A percentile compares a stretch with the other conserved stretches of the same genome.
These are phyloP conservation scores for Coranthus polyacanthus DNA, from an alignment of 2,797 vertebrate genomes.

Conservation along the genomic window DNA sequence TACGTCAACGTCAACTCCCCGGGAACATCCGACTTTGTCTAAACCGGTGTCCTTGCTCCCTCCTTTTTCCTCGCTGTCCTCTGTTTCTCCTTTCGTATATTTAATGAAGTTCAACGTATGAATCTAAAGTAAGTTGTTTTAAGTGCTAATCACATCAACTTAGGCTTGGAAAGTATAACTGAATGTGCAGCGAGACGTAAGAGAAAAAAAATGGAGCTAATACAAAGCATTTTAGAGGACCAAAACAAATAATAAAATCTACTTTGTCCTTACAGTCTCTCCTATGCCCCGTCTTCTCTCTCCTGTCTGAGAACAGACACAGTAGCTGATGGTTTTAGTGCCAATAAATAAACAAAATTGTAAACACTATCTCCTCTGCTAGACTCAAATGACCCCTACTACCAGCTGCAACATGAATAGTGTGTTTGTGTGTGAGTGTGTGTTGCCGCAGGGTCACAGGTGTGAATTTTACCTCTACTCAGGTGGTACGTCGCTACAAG, in stretches of 20 bases:
- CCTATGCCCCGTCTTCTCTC: constrained; percentile 4
- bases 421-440: constrained; percentile 29
- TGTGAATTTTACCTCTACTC: constrained; percentile 57
- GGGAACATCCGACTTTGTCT: constrained; percentile 47
- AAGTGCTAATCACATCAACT: constrained; percentile 47
- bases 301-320: neutral
- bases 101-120: constrained; percentile 25
- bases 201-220: constrained; percentile 29
- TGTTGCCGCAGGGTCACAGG: constrained; percentile 62
- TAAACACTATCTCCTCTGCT: constrained; percentile 13
- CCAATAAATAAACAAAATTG: constrained; percentile 46
- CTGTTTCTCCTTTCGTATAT: constrained; percentile 28
- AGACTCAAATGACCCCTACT: constrained; percentile 26
- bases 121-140: constrained; percentile 57
- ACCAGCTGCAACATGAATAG: constrained; percentile 28
- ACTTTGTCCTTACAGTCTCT: neutral
- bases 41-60: constrained; percentile 38
- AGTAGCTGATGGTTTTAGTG: constrained; percentile 23
- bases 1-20: constrained; percentile 48
- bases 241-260: constrained; percentile 31
- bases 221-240: constrained; percentile 15
- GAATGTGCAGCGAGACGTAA: too few species aligned
- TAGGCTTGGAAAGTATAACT: constrained; percentile 17
- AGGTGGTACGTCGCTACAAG: constrained; percentile 61
- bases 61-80: constrained; percentile 28